These are phyloP conservation scores for Macrochelys suwanniensis DNA, from an alignment of 2,797 vertebrate genomes.

Conservation along the genomic window DNA sequence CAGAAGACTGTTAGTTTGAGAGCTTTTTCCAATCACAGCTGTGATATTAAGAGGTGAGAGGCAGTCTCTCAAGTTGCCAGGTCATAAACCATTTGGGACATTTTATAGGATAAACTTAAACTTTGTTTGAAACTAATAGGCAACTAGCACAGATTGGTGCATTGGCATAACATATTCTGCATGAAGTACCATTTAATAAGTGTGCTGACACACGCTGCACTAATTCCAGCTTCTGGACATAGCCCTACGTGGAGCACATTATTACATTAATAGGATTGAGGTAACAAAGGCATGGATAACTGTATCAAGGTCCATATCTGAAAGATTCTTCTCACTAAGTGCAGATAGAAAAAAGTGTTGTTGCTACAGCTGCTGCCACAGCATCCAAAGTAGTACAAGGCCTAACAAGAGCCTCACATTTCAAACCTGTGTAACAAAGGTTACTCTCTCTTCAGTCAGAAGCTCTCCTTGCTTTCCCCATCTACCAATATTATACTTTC, in stretches of 20 bases:
- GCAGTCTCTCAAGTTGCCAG: not conserved
- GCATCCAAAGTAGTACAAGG: not conserved
- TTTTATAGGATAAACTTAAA: accelerated
- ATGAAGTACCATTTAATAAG: not conserved
- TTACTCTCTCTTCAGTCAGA: not conserved
- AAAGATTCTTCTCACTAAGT: accelerated
- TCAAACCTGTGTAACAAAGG: not conserved
- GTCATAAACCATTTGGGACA: not conserved
- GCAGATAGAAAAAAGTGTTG: not conserved
- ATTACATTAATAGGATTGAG: not conserved
- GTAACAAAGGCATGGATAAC: not conserved
- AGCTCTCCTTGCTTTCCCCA: not conserved
- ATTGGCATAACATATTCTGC: not conserved
- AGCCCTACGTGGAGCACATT: not conserved
- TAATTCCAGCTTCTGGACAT: not conserved
- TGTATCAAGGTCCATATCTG: not conserved
- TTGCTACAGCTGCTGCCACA: not conserved
- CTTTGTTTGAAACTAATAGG: not conserved
- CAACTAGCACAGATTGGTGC: not conserved
- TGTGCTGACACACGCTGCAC: not conserved
- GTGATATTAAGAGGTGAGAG: not conserved
- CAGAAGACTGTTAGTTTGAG: not conserved
- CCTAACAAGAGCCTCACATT: not conserved
- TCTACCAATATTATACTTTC: accelerated
- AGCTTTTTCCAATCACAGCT: not conserved